A percentile compares a stretch with the other conserved stretches of the same genome.
Conservation (phyloP, 2,888 invertebrate species). For the Nomada lathburiana region DNA sequence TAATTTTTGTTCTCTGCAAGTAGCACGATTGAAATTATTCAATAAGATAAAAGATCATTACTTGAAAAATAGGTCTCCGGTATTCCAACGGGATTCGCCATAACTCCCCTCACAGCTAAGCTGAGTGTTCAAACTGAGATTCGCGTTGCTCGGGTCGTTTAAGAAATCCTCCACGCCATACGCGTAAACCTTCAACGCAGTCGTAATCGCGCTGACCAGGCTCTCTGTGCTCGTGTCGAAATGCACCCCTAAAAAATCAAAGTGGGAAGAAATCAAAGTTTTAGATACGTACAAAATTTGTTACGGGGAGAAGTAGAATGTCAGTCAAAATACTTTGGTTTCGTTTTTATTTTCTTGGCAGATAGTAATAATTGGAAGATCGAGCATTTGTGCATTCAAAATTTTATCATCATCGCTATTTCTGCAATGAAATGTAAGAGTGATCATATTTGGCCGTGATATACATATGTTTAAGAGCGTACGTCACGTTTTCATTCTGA, state of each 20-base stretch:
- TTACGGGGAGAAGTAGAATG: background rate
- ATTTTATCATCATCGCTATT: no score
- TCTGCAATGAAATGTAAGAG: no score
- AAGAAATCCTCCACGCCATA: slow-evolving; percentile 95
- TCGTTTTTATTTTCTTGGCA: no score
- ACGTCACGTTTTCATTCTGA: background rate
- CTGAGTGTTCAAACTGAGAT: slow-evolving; percentile 90
- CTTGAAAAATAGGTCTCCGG: slow-evolving; percentile 91
- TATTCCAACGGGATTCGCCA: slow-evolving; percentile 94
- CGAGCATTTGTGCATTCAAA: no score
- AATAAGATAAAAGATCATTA: slow-evolving; percentile 76
- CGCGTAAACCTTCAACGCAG: slow-evolving; percentile 95
- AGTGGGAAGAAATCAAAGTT: background rate
- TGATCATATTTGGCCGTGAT: no score
- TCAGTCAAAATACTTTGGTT: no score
- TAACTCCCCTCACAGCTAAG: slow-evolving; percentile 91
- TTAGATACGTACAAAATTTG: background rate
- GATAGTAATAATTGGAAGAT: no score
- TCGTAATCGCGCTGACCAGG: slow-evolving; percentile 93
- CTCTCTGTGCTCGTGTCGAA: slow-evolving; percentile 95
- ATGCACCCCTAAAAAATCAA: slow-evolving; percentile 88
- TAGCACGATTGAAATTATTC: background rate
- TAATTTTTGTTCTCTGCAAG: no score
- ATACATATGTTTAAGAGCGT: background rate
- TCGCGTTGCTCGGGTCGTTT: slow-evolving; percentile 89